Evolutionary conservation across 2,888 invertebrate species (phyloP).

Genomic region (Achlya flavicornis): DNA sequence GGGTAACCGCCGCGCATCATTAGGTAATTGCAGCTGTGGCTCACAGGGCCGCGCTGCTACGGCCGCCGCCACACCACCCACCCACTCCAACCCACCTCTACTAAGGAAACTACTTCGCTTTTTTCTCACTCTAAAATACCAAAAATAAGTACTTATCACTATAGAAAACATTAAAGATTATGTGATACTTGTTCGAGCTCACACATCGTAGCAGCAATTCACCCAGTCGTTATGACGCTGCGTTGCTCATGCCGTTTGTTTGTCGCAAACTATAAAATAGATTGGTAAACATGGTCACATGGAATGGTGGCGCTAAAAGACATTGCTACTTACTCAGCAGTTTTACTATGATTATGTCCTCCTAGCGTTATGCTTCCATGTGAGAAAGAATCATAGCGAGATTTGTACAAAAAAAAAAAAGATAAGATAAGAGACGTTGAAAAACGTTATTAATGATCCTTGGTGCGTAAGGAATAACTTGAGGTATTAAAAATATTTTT

Average conservation of each 20-base stretch:
- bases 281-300: conserved; percentile 5
- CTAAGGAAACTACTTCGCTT: conserved; percentile 31
- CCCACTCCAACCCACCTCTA: conserved; percentile 16
- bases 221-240: conserved; percentile 6
- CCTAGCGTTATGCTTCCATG: neutral
- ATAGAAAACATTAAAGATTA: neutral
- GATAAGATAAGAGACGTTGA: too few species aligned
- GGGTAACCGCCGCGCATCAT: conserved; percentile 76
- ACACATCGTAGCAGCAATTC: conserved; percentile 8
- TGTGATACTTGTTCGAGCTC: neutral
- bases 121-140: conserved; percentile 35
- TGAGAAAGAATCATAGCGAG: too few species aligned
- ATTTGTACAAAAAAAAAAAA: too few species aligned
- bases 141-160: conserved; percentile 6
- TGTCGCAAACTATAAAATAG: conserved; percentile 13
- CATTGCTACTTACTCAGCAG: neutral
- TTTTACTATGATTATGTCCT: neutral
- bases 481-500: too few species aligned
- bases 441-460: too few species aligned
- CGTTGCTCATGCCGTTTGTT: conserved; percentile 14
- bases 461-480: too few species aligned
- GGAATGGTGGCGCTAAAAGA: neutral
- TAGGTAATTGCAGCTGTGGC: conserved; percentile 78
- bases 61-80: conserved; percentile 18
- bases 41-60: conserved; percentile 29